phyloP scores from a whole-genome alignment of 2,113 vertebrate species.

The Rhynchomys soricoides region DNA sequence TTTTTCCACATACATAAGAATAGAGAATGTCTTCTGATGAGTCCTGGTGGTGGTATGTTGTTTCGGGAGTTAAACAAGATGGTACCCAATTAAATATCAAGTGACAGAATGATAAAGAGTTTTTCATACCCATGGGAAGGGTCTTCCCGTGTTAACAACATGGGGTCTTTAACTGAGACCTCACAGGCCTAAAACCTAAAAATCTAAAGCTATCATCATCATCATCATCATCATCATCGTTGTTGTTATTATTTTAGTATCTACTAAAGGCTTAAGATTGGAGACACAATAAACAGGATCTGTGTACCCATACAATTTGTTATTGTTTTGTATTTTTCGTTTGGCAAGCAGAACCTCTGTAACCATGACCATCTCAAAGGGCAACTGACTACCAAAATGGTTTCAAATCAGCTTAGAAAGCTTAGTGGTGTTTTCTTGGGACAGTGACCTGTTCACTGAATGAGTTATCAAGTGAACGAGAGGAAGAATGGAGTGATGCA shows the following conservation, averaged over 20 bases:
- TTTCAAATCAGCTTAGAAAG: neutral
- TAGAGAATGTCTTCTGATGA: neutral
- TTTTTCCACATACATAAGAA: conserved; percentile 1
- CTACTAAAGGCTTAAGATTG: neutral
- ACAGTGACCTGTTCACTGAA: neutral
- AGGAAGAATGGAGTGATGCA: neutral
- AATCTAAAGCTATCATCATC: neutral
- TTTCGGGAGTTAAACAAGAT: neutral
- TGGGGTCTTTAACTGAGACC: neutral
- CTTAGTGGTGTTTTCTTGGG: neutral
- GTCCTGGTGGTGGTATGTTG: neutral
- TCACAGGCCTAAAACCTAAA: neutral
- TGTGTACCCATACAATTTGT: neutral
- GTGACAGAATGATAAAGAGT: conserved; percentile 11
- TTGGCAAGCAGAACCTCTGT: neutral
- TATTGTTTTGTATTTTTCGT: neutral
- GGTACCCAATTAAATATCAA: neutral
- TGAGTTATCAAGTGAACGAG: neutral
- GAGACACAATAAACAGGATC: neutral
- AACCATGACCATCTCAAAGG: neutral
- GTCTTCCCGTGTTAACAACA: neutral
- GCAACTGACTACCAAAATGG: neutral
- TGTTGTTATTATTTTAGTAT: neutral
- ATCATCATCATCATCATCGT: neutral
- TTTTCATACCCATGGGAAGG: conserved; percentile 2